phyloP scores from a whole-genome alignment of 2,888 invertebrate species.

The Melanchra persicariae region DNA sequence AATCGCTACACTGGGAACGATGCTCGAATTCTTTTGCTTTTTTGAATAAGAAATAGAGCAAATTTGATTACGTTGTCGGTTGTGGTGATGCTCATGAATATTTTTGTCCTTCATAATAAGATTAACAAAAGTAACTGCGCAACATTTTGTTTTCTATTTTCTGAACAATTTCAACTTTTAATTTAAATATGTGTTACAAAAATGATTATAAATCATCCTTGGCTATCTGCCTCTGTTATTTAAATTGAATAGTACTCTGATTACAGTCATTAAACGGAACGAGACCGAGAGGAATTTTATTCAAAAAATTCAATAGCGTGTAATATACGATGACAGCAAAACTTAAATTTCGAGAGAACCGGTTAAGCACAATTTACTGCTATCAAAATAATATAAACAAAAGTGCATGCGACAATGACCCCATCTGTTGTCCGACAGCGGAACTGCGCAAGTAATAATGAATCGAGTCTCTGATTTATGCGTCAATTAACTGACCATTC shows the following conservation, averaged over 20 bases:
- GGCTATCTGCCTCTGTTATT: constrained; percentile 36
- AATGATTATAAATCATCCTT: constrained; percentile 39
- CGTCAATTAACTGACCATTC: constrained; percentile 89
- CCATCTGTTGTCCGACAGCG: constrained; percentile 81
- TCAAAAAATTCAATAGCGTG: constrained; percentile 73
- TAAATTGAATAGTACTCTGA: constrained; percentile 58
- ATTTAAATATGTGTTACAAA: constrained; percentile 2
- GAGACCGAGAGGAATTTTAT: constrained; percentile 74
- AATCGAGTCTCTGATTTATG: constrained; percentile 84
- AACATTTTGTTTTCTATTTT: constrained; percentile 6
- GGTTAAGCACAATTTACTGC: constrained; percentile 76
- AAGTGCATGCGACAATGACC: constrained; percentile 76
- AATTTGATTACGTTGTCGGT: constrained; percentile 51
- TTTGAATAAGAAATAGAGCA: constrained; percentile 50
- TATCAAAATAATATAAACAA: constrained; percentile 75
- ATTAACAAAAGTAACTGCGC: constrained; percentile 15
- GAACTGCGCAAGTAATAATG: constrained; percentile 75
- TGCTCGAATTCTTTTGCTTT: constrained; percentile 56
- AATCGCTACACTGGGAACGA: constrained; percentile 57
- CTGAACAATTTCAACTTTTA: neutral
- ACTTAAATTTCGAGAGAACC: constrained; percentile 72
- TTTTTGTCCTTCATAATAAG: constrained; percentile 22
- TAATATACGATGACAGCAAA: constrained; percentile 77
- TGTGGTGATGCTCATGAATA: constrained; percentile 23
- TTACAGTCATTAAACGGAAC: constrained; percentile 70